Evolutionary conservation across 1,140 invertebrate genomes (phyloP).

Genomic region (Penaeus indicus): DNA sequence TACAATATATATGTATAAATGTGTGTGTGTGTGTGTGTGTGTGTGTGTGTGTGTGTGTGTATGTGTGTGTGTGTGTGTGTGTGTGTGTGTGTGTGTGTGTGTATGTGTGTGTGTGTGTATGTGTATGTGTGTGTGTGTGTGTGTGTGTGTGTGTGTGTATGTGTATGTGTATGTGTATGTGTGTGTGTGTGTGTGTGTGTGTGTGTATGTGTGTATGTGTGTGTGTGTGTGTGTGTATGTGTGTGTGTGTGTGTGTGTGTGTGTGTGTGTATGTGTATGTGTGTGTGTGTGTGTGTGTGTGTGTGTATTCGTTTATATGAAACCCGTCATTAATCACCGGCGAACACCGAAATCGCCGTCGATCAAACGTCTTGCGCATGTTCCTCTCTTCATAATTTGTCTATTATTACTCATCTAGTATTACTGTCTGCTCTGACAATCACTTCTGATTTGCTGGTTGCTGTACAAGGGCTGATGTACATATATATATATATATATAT

Average conservation of each 20-base stretch:
- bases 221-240: conserved; percentile 22
- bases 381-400: no score
- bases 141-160: neutral
- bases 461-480: no score
- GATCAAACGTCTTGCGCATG: no score
- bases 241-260: neutral
- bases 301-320: neutral
- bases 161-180: neutral
- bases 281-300: conserved; percentile 26
- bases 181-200: neutral
- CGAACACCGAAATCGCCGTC: no score
- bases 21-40: neutral
- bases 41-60: neutral
- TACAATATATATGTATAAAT: conserved; percentile 1
- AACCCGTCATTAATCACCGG: neutral
- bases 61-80: neutral
- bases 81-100: neutral
- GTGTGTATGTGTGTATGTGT: neutral
- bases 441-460: no score
- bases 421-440: no score
- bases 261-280: neutral
- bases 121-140: neutral
- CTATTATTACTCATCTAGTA: no score
- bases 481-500: conserved; percentile 11
- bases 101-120: conserved; percentile 10